A percentile compares a stretch with the other conserved stretches of the same genome.
phyloP scores from a whole-genome alignment of 2,113 vertebrate species.

The Rhea pennata region DNA sequence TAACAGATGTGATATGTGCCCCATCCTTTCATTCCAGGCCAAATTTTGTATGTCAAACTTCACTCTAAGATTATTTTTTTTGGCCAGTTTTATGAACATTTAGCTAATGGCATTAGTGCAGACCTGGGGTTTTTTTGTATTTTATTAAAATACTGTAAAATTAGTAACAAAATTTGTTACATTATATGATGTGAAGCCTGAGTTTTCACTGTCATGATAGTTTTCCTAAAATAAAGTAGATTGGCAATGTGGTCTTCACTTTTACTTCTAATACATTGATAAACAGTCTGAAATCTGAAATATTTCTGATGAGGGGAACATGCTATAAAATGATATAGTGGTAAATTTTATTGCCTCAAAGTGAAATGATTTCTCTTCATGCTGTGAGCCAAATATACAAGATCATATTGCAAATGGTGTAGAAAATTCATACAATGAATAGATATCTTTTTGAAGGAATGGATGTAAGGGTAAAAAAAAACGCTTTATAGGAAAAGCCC shows the following conservation, averaged over 20 bases:
- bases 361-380: constrained; percentile 18
- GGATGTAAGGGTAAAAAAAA: not conserved
- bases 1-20: not conserved
- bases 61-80: not conserved
- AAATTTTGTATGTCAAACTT: not conserved
- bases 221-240: not conserved
- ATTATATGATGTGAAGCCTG: not conserved
- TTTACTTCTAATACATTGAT: not conserved
- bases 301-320: not conserved
- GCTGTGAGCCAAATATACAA: not conserved
- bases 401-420: not conserved
- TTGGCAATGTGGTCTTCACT: not conserved
- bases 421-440: constrained; percentile 11
- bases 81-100: not conserved
- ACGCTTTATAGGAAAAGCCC: not conserved
- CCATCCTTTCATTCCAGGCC: not conserved
- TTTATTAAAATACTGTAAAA: not conserved
- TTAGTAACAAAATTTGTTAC: not conserved
- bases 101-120: not conserved
- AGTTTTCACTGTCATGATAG: not conserved
- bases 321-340: not conserved
- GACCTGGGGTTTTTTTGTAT: not conserved
- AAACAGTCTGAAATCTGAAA: not conserved
- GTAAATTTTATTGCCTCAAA: not conserved
- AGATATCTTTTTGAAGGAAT: not conserved